Evolutionary conservation across 2,113 vertebrate species (phyloP).

Genomic region (Salvelinus alpinus): DNA sequence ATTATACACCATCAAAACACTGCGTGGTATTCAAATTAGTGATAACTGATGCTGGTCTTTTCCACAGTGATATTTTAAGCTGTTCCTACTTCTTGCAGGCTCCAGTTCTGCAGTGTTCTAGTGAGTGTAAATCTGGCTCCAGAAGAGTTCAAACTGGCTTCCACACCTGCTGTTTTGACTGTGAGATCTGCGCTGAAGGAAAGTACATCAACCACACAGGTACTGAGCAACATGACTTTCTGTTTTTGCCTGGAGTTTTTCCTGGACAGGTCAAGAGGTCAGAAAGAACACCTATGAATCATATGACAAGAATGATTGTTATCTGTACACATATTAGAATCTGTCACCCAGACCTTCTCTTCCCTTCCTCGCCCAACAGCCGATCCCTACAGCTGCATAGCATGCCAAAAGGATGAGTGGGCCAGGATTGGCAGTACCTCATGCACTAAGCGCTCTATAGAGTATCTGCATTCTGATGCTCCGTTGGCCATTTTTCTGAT

Average conservation of each 20-base stretch:
- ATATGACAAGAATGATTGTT: no score
- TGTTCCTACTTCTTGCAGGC: slow-evolving; percentile 1
- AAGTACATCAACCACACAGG: slow-evolving; percentile 73
- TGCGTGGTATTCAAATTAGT: no score
- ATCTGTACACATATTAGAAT: no score
- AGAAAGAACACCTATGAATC: no score
- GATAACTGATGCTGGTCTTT: background rate
- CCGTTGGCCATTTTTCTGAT: slow-evolving; percentile 59
- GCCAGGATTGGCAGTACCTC: slow-evolving; percentile 49
- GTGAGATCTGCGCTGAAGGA: slow-evolving; percentile 51
- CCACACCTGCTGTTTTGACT: slow-evolving; percentile 71
- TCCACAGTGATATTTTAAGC: background rate
- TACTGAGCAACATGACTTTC: slow-evolving; percentile 22
- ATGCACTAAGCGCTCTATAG: slow-evolving; percentile 55
- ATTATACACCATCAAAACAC: background rate
- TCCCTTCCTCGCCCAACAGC: slow-evolving; percentile 1
- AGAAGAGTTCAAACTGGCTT: background rate
- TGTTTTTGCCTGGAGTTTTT: no score
- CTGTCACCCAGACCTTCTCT: background rate
- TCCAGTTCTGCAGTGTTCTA: slow-evolving; percentile 14
- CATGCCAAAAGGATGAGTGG: slow-evolving; percentile 66
- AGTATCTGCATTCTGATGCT: slow-evolving; percentile 58
- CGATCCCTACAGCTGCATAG: slow-evolving; percentile 62
- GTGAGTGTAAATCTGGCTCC: background rate
- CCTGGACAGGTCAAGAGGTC: no score